These are phyloP conservation scores for Sogatella furcifera DNA, from an alignment of 1,140 invertebrate species.

Conservation along the genomic window DNA sequence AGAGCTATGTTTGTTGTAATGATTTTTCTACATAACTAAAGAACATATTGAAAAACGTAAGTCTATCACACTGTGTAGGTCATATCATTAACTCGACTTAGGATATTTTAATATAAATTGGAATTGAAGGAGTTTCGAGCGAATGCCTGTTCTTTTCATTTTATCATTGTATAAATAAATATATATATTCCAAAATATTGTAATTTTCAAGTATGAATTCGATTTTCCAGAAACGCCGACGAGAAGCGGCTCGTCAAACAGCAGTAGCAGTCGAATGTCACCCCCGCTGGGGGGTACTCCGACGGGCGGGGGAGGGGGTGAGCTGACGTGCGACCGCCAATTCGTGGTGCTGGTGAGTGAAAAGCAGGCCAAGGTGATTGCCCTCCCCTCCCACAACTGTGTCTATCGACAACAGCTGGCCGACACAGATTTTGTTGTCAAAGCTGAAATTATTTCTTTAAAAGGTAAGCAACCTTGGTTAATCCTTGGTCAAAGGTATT, in stretches of 20 bases:
- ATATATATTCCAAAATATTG: too few species aligned
- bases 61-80: too few species aligned
- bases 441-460: slow-evolving; percentile 84
- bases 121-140: too few species aligned
- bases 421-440: slow-evolving; percentile 76
- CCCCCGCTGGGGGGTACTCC: slow-evolving; percentile 46
- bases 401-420: slow-evolving; percentile 74
- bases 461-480: too few species aligned
- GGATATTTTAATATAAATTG: too few species aligned
- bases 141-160: too few species aligned
- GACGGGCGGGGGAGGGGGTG: slow-evolving; percentile 1
- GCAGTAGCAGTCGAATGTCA: slow-evolving; percentile 52
- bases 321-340: slow-evolving; percentile 64
- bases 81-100: too few species aligned
- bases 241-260: slow-evolving; percentile 37
- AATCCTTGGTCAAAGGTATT: too few species aligned
- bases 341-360: slow-evolving; percentile 88
- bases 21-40: too few species aligned
- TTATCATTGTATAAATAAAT: too few species aligned
- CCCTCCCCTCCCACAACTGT: slow-evolving; percentile 85
- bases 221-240: slow-evolving; percentile 48
- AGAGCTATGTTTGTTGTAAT: too few species aligned
- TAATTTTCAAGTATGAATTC: background rate
- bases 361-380: slow-evolving; percentile 88
- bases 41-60: too few species aligned